Evolutionary conservation across 2,113 vertebrate species (phyloP).

Genomic region (Asarcornis scutulata): DNA sequence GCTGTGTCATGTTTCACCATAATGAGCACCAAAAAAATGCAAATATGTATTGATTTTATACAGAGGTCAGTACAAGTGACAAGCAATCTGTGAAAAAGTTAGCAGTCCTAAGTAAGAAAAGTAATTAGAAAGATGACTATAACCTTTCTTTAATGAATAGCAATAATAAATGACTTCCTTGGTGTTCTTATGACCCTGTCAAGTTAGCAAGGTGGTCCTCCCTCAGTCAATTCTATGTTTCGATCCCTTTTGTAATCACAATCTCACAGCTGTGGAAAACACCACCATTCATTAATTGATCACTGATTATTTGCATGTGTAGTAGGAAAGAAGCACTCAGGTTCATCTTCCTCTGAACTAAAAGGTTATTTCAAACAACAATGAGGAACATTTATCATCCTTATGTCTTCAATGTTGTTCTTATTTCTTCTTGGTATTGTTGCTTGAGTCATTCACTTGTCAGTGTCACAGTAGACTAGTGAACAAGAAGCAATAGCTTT

Average conservation of each 20-base stretch:
- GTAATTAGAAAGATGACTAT: conserved; percentile 74
- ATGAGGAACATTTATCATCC: conserved; percentile 11
- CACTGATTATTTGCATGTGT: conserved; percentile 19
- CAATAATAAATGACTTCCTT: conserved; percentile 74
- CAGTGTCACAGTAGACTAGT: background rate
- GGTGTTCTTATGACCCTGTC: conserved; percentile 68
- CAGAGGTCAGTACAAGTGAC: conserved; percentile 71
- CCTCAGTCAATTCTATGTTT: conserved; percentile 36
- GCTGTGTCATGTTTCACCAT: conserved; percentile 53
- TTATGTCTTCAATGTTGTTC: background rate
- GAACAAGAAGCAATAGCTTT: background rate
- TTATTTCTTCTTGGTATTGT: conserved; percentile 38
- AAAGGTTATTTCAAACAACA: conserved; percentile 11
- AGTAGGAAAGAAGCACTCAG: background rate
- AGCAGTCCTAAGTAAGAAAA: conserved; percentile 66
- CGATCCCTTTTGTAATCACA: conserved; percentile 59
- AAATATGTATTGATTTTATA: conserved; percentile 75
- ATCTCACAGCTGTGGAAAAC: conserved; percentile 34
- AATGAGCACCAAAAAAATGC: conserved; percentile 71
- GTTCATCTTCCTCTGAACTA: conserved; percentile 41
- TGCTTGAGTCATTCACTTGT: conserved; percentile 30
- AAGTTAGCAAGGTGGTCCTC: conserved; percentile 56
- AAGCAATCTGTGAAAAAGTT: conserved; percentile 71
- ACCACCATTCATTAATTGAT: conserved; percentile 63
- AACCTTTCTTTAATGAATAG: conserved; percentile 76